Percentiles rank a stretch among this genome's conserved stretches.
These are phyloP conservation scores for Halcyon badia DNA, from an alignment of 2,797 vertebrate species.

Conservation along the genomic window DNA sequence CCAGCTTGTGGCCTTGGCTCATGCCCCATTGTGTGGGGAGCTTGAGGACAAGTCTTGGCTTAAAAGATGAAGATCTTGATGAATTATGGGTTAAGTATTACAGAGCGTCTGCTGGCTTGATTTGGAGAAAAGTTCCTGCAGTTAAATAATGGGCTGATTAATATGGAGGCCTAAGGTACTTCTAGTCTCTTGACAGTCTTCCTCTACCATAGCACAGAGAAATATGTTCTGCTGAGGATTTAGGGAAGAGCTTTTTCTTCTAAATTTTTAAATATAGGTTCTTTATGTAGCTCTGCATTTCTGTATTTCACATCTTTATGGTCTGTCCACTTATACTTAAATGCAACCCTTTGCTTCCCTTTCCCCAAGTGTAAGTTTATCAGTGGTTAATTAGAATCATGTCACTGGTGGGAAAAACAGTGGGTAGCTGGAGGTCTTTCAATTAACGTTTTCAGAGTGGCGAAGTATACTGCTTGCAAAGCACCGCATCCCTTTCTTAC, in stretches of 20 bases:
- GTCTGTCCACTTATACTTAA: neutral
- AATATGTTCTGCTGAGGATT: neutral
- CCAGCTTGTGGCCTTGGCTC: constrained; percentile 74
- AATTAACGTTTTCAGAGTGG: neutral
- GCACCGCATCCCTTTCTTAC: neutral
- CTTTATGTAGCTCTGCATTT: neutral
- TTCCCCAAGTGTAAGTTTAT: neutral
- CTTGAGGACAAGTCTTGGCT: constrained; percentile 62
- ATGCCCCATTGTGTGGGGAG: constrained; percentile 45
- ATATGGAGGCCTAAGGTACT: neutral
- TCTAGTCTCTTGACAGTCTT: neutral
- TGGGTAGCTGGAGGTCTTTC: neutral
- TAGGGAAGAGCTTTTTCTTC: neutral
- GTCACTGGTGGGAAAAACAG: neutral
- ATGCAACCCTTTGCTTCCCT: neutral
- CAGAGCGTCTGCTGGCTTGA: constrained; percentile 77
- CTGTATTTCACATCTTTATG: neutral
- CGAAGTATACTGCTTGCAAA: neutral
- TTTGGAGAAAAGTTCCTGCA: constrained; percentile 63
- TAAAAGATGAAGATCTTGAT: constrained; percentile 65
- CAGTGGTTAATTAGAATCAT: neutral
- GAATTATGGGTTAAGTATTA: constrained; percentile 79
- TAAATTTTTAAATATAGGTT: neutral
- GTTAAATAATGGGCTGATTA: constrained; percentile 37
- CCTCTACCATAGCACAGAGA: neutral